Conservation (phyloP, 2,113 vertebrate genomes). For the Machaerirhynchus nigripectus region DNA sequence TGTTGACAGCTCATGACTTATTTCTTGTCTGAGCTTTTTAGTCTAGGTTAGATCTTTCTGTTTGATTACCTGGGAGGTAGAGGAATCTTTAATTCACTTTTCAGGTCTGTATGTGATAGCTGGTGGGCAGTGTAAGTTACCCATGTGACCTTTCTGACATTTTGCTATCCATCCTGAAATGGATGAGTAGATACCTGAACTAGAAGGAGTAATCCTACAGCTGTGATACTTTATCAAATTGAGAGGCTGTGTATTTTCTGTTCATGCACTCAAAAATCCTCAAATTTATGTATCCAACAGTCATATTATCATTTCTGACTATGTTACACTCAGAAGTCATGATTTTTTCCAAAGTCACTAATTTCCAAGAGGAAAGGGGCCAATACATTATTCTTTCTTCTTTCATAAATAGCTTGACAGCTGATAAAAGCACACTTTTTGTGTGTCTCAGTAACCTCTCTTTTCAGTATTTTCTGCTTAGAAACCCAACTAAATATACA, state of each 20-base stretch:
- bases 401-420: neutral
- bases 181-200: neutral
- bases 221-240: neutral
- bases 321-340: neutral
- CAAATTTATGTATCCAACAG: neutral
- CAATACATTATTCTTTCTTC: neutral
- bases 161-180: neutral
- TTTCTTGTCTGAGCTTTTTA: neutral
- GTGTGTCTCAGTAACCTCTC: neutral
- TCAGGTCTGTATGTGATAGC: neutral
- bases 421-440: neutral
- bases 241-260: neutral
- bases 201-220: neutral
- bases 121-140: neutral
- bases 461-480: neutral
- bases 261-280: neutral
- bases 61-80: neutral
- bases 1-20: neutral
- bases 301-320: neutral
- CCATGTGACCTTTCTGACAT: neutral
- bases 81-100: neutral
- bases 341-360: neutral
- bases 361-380: neutral
- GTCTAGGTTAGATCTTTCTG: neutral
- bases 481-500: slow-evolving; percentile 18